Percentiles rank a stretch among this genome's conserved stretches.
Conservation (phyloP, 2,888 invertebrate species). For the Sarcophaga variegata region DNA sequence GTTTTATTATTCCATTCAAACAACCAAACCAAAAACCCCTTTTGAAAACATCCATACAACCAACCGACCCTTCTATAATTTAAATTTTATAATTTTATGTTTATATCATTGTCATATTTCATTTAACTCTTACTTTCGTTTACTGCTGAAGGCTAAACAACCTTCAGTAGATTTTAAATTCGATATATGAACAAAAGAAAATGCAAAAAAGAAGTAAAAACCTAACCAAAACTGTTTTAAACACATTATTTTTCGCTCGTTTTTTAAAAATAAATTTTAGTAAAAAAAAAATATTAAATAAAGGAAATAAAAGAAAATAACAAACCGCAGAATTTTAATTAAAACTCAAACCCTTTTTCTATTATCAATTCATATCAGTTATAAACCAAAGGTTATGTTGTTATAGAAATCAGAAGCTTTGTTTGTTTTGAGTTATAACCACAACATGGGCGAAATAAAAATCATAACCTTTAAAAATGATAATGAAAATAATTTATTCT, state of each 20-base stretch:
- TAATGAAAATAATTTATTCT: not conserved
- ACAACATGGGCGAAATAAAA: not conserved
- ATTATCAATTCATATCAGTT: constrained; percentile 16
- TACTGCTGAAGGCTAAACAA: constrained; percentile 9
- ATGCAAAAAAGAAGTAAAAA: constrained; percentile 7
- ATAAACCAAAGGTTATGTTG: constrained; percentile 18
- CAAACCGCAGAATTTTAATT: not conserved
- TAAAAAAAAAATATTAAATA: constrained; percentile 44
- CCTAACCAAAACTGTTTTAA: constrained; percentile 63
- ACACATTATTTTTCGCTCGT: constrained; percentile 29
- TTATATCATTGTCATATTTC: constrained; percentile 36
- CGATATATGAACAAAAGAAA: constrained; percentile 25
- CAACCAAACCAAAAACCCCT: constrained; percentile 12
- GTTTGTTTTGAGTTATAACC: not conserved
- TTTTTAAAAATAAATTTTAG: constrained; percentile 33
- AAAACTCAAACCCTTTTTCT: not conserved
- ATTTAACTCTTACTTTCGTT: constrained; percentile 13
- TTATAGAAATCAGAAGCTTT: not conserved
- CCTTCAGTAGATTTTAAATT: constrained; percentile 18
- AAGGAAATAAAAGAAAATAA: constrained; percentile 49
- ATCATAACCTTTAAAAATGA: constrained; percentile 26
- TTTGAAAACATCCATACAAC: constrained; percentile 5
- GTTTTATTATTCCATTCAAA: constrained; percentile 1
- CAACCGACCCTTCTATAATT: constrained; percentile 25
- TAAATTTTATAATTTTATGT: constrained; percentile 32